Percentiles rank a stretch among this genome's conserved stretches.
Conservation (phyloP, 2,888 invertebrate species). For the Rotaria socialis region DNA sequence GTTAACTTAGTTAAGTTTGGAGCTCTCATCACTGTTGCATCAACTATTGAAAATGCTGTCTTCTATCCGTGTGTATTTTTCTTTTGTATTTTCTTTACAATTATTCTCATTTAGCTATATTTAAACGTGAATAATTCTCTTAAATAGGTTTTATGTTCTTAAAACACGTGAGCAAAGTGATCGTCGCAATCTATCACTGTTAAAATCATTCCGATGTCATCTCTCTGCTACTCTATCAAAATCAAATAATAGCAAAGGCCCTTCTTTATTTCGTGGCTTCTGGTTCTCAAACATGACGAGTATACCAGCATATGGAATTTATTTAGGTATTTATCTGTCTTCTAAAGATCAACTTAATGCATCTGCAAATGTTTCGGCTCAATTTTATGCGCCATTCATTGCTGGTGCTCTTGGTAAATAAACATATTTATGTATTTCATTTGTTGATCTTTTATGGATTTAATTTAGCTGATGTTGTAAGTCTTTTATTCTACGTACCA, state of each 20-base stretch:
- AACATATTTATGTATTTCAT: neutral
- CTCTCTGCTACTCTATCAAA: neutral
- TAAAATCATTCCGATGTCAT: conserved; percentile 19
- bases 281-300: neutral
- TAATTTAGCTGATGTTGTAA: neutral
- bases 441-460: neutral
- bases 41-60: conserved; percentile 5
- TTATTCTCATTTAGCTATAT: neutral
- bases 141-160: neutral
- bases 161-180: conserved; percentile 36
- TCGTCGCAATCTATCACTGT: neutral
- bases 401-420: neutral
- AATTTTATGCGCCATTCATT: conserved; percentile 14
- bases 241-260: neutral
- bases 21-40: neutral
- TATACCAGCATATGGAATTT: neutral
- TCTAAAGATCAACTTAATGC: neutral
- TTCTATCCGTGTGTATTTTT: neutral
- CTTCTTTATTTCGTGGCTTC: neutral
- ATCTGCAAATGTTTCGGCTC: neutral
- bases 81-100: neutral
- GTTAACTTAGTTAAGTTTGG: neutral
- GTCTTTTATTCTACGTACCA: neutral
- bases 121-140: no score
- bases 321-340: conserved; percentile 17